Evolutionary conservation across 2,113 vertebrate species (phyloP), one percentile per base, ranked within the genome.

Genomic region (Anarrhichthys ocellatus): DNA sequence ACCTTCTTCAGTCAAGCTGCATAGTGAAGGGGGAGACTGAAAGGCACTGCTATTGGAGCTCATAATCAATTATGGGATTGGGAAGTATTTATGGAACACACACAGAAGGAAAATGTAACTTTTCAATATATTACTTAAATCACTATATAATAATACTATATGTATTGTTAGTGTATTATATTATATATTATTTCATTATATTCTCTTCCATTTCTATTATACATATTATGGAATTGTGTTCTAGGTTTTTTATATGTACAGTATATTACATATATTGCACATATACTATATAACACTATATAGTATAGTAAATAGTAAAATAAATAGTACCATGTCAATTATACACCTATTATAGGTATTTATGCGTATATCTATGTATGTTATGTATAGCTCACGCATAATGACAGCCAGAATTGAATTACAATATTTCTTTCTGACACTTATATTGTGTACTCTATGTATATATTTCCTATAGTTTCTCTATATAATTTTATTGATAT

Each of bases 1-100:
- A 20, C 75, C 58, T 61, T 34, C 24, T 59, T 59, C 27, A 76
- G 68, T 88, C 61, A 73, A 40, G 78, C 52, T 71, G 44, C 54
- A 65, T 17, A 36, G 27, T n/a, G n/a, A 15, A 32, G 38, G 11
- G 20, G 14, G 18, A 52, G 24, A 82, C 50, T 44, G 32, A 34
- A 48, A 67, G 22, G 18, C 6, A 3, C 22, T 24, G 18, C 40
- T 68, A 0, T 40, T 8, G 34, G n/a, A 61, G 50, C 42, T 67
- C 36, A 48, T 59, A 20, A 48, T 67, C 9, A 67, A 14, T 68
- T 44, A 50, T 20, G 10, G 42, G 17, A 46, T 6, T 54, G 14
- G 63, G 42, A 34, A 32, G 18, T 65, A 59, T 77, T 71, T 32
- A 81, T 46, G 24, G 20, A 62, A 54, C 46, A 63, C 59, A 50